Evolutionary conservation across 2,888 invertebrate species (phyloP), one percentile per base, ranked within the genome.

Genomic region (Trachelus tabidus): DNA sequence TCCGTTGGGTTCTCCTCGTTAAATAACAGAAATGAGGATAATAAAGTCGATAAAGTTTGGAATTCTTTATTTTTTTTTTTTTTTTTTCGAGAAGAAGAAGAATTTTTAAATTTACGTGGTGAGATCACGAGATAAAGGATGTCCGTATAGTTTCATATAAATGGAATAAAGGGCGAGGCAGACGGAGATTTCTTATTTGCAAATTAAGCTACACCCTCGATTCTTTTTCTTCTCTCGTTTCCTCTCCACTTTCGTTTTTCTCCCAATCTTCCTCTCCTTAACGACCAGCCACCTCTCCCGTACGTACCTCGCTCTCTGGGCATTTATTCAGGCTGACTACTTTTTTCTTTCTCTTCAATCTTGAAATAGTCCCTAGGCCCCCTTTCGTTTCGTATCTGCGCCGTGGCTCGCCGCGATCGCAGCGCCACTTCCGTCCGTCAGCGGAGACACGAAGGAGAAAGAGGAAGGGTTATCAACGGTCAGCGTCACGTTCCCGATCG

Each of bases 121-220:
- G 56, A 56, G 23, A 56, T 56, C 23, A 15, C 23, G 56, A 23
- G 56, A 56, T 23, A 56, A 23, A 56, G 56, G 56, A 23, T 56
- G 56, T 23, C 56, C 23, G 23, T 56, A 9, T 56, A 56, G 56
- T 23, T 56, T 56, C 15, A 56, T 56, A 73, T 56, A 73, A 68
- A 68, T 56, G 69, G 15, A 40, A 31, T 12, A 68, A 68, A 30
- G 75, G 35, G 56, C 40, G 69, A 74, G 77, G 69, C 68, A 77
- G 71, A 77, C 56, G 56, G 56, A 23, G 56, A 33, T 34, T 71
- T 34, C 71, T 71, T 71, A 71, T 71, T 71, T 73, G 73, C 75
- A 75, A 69, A 76, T 76, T 73, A 69, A 37, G 68, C 37, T 77
- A 73, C 76, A 79, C 75, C 80, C 77, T 80, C 68, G 73, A 75